Evolutionary conservation across 2,113 vertebrate genomes (phyloP).

Genomic region (Etia nguti): DNA sequence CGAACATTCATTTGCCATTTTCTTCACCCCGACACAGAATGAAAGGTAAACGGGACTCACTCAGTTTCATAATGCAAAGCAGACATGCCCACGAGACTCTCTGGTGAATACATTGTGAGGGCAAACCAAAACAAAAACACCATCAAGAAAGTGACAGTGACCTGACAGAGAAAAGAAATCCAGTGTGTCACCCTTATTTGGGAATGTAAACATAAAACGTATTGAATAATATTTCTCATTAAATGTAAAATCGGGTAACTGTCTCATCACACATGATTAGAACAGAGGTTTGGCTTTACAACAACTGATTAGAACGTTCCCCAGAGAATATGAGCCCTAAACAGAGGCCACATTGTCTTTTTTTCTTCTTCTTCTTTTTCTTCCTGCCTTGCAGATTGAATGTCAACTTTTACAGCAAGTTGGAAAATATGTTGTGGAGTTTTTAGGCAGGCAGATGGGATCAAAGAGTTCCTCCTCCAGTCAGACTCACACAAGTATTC

Average conservation of each 20-base stretch:
- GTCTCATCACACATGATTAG: constrained; percentile 33
- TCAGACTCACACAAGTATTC: constrained; percentile 41
- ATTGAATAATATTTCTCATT: constrained; percentile 18
- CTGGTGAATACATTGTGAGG: constrained; percentile 21
- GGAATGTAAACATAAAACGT: constrained; percentile 76
- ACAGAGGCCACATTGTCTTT: constrained; percentile 74
- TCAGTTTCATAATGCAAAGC: constrained; percentile 12
- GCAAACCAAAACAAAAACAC: not conserved
- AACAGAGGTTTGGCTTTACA: constrained; percentile 64
- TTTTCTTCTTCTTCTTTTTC: not conserved
- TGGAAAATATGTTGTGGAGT: constrained; percentile 66
- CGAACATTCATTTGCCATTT: constrained; percentile 73
- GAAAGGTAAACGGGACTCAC: constrained; percentile 5
- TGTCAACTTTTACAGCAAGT: constrained; percentile 62
- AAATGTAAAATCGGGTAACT: constrained; percentile 4
- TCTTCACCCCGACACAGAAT: not conserved
- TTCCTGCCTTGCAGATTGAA: constrained; percentile 61
- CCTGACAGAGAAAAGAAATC: constrained; percentile 54
- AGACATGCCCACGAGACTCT: constrained; percentile 19
- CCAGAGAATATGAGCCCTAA: constrained; percentile 53
- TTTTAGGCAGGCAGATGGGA: constrained; percentile 45
- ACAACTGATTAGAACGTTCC: constrained; percentile 66
- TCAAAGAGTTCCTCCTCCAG: constrained; percentile 39
- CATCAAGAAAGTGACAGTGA: constrained; percentile 11
- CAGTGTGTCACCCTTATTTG: constrained; percentile 73